Conservation (phyloP, 2,888 invertebrate genomes). For the Melinaea menophilus region DNA sequence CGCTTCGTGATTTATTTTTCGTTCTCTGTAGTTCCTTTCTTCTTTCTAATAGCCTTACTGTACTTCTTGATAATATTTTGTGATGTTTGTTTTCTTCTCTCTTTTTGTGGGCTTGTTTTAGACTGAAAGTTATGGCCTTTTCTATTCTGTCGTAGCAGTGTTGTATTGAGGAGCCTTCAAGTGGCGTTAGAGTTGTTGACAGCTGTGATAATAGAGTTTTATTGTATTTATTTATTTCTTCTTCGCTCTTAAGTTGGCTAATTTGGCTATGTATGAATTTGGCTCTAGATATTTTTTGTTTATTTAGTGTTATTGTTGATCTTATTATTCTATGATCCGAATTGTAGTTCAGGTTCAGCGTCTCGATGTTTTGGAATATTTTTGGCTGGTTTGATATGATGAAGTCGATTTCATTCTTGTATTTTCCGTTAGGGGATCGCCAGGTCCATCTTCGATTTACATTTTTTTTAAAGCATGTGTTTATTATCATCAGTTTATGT, state of each 20-base stretch:
- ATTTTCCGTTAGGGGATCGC: slow-evolving; percentile 24
- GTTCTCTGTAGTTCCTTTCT: too few species aligned
- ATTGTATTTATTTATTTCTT: slow-evolving; percentile 14
- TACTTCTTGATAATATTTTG: too few species aligned
- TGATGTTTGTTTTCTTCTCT: too few species aligned
- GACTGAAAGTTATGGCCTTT: not conserved
- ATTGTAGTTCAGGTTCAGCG: slow-evolving; percentile 18
- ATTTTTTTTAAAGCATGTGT: slow-evolving; percentile 28
- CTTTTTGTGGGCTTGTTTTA: too few species aligned
- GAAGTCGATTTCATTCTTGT: slow-evolving; percentile 23
- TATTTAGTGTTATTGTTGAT: slow-evolving; percentile 10
- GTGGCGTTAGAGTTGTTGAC: not conserved
- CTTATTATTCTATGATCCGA: slow-evolving; percentile 23
- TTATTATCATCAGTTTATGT: slow-evolving; percentile 33
- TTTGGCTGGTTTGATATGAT: slow-evolving; percentile 17
- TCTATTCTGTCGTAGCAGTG: not conserved
- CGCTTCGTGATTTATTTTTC: not conserved
- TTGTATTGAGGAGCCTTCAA: slow-evolving; percentile 4
- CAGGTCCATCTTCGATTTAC: slow-evolving; percentile 32
- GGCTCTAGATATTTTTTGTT: slow-evolving; percentile 17
- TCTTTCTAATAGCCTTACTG: too few species aligned
- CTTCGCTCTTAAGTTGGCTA: slow-evolving; percentile 17
- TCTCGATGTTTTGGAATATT: slow-evolving; percentile 14
- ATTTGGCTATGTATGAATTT: slow-evolving; percentile 14
- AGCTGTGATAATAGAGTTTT: not conserved